These are phyloP conservation scores for Pseudochirops cupreus DNA, from an alignment of 2,797 vertebrate genomes.

Conservation along the genomic window DNA sequence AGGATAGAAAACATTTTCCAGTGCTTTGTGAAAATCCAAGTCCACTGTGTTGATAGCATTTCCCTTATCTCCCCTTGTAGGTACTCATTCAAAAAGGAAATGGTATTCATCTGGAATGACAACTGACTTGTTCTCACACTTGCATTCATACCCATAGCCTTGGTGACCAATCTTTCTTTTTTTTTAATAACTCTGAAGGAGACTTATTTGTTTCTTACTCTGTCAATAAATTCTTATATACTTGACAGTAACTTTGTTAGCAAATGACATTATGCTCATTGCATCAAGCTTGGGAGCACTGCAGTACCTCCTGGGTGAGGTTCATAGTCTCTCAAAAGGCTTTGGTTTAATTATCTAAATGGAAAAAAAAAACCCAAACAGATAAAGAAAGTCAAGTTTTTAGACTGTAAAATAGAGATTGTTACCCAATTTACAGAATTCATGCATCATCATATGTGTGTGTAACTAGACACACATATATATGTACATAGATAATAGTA, in stretches of 20 bases:
- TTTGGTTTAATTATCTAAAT: not conserved
- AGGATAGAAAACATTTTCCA: not conserved
- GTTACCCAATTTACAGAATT: not conserved
- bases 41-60: not conserved
- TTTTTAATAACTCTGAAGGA: not conserved
- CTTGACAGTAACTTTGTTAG: not conserved
- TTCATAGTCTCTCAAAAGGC: not conserved
- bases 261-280: not conserved
- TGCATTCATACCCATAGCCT: not conserved
- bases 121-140: not conserved
- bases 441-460: not conserved
- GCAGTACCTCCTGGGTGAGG: not conserved
- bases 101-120: not conserved
- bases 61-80: not conserved
- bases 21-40: not conserved
- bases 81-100: not conserved
- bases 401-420: not conserved
- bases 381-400: not conserved
- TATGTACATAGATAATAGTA: too few relatives aligned
- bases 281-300: not conserved
- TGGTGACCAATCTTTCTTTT: not conserved
- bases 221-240: not conserved
- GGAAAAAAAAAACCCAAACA: not conserved
- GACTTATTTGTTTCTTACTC: not conserved
- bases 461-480: too few relatives aligned